Conservation (phyloP, 64 coral and sea anemone genomes). For the Acropora yongei region DNA sequence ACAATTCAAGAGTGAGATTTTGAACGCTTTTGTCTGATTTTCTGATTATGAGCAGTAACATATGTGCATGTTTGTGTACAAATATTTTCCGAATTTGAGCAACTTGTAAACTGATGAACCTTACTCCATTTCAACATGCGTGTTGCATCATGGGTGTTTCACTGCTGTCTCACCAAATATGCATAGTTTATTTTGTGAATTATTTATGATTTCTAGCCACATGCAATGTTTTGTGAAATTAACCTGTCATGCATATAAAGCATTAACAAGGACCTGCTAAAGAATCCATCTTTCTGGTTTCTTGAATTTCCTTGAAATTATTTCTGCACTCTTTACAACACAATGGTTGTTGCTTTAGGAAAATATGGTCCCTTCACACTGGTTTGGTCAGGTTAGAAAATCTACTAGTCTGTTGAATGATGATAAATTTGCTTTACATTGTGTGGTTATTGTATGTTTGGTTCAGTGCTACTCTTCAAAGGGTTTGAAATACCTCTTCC, state of each 20-base stretch:
- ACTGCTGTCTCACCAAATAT: background rate
- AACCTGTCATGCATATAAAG: conserved; percentile 5
- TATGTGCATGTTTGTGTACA: too few relatives aligned
- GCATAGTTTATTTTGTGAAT: background rate
- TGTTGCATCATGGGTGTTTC: background rate
- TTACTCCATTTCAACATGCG: background rate
- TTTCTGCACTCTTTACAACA: background rate
- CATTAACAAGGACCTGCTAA: conserved; percentile 5
- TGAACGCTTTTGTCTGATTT: too few relatives aligned
- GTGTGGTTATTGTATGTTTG: background rate
- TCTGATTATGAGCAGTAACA: too few relatives aligned
- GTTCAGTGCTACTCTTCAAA: background rate
- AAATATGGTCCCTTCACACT: conserved; percentile 64
- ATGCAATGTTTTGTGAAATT: background rate
- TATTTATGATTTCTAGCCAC: conserved; percentile 26
- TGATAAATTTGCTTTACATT: background rate
- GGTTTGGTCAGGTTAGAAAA: conserved; percentile 61
- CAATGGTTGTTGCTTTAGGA: conserved; percentile 46
- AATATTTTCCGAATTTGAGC: too few relatives aligned
- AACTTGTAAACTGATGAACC: too few relatives aligned
- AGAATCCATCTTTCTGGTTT: background rate
- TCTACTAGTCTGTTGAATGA: background rate
- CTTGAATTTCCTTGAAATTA: background rate
- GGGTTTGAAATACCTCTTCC: background rate
- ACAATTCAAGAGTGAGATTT: too few relatives aligned